These are phyloP conservation scores for Wasmannia auropunctata DNA, from an alignment of 1,140 invertebrate species.

Conservation along the genomic window DNA sequence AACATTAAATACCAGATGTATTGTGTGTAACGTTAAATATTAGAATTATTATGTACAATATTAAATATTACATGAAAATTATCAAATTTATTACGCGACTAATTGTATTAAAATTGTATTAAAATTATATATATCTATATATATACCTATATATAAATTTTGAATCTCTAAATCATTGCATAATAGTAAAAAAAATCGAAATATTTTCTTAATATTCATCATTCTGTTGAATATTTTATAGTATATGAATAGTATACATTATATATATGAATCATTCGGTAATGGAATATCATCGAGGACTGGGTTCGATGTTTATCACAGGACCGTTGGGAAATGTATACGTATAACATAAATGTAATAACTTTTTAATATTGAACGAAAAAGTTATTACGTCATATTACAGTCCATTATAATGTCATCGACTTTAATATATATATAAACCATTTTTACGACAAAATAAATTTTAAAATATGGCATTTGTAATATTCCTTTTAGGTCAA, in stretches of 20 bases:
- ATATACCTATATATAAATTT: no score
- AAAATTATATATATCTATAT: background rate
- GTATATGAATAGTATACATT: no score
- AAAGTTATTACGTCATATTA: background rate
- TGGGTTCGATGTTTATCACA: conserved; percentile 26
- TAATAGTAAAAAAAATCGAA: background rate
- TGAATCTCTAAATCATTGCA: background rate
- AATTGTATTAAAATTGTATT: background rate
- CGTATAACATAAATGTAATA: conserved; percentile 3
- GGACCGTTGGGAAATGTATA: background rate
- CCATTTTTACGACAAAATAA: background rate
- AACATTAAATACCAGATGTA: no score
- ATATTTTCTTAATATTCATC: background rate
- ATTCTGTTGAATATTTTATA: background rate
- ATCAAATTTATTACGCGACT: background rate
- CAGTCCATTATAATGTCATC: background rate
- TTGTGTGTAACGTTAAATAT: no score
- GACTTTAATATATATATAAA: background rate
- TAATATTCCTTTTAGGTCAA: background rate
- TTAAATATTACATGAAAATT: background rate
- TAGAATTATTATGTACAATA: no score
- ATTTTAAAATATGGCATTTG: background rate
- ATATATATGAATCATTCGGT: background rate
- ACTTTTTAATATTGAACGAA: conserved; percentile 16
- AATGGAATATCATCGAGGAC: conserved; percentile 3